Evolutionary conservation across 2,888 invertebrate genomes (phyloP), one percentile per base, ranked within the genome.

Genomic region (Orthosia gracilis): DNA sequence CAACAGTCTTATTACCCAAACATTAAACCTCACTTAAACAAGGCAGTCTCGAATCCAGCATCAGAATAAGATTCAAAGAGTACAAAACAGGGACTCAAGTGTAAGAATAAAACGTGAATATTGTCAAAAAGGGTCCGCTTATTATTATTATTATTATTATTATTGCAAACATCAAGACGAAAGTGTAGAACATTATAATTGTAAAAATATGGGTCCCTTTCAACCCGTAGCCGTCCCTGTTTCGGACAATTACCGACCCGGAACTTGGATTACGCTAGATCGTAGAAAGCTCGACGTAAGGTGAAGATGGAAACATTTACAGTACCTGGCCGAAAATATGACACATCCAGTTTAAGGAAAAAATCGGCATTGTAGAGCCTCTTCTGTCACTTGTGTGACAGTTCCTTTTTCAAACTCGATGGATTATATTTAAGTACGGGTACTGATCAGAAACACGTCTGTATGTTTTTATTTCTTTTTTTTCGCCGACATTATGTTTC

Each of bases 121-220:
- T 87, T 87, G 85, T 87, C 82, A 85, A 87, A 82, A 87, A 76
- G 71, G 78, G 61, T 85, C 75, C 77, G 67, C 82, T 85, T 85
- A 85, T 69, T 68, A 68, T 70, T 73, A 85, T 69, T 68, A 68
- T 70, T 73, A 80, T 70, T 73, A 80, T 79, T 76, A 82, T 78
- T 87, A 85, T 81, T 81, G 83, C 87, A 86, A 87, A 87, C 76
- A 78, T 81, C 66, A 76, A 86, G 82, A 80, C 63, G 67, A 84
- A 82, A 85, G 77, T 87, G 76, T 85, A 77, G 78, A 78, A 82
- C 67, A 69, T 78, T 77, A 79, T 77, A 73, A 74, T 74, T 80
- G 77, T 80, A 85, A 85, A 83, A 87, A 77, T 59, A 67, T 84
- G 76, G 79, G 83, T 77, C 77, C 85, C 79, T 57, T 67, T 78